These are phyloP conservation scores for Phenganax stokvisi DNA, from an alignment of 92 coral and sea anemone species.

Conservation along the genomic window DNA sequence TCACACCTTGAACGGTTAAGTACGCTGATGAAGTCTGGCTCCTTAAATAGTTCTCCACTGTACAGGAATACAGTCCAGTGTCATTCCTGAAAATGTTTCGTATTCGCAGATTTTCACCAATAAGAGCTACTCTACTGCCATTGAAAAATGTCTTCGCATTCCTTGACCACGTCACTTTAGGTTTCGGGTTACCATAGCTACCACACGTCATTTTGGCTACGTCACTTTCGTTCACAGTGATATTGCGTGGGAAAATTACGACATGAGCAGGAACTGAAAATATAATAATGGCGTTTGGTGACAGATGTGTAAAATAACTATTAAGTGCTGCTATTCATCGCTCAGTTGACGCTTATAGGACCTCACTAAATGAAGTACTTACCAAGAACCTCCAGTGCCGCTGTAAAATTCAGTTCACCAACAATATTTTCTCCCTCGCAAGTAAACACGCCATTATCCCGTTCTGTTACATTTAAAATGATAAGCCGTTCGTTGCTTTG, in stretches of 20 bases:
- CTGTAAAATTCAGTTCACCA: constrained; percentile 58
- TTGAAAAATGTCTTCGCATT: constrained; percentile 44
- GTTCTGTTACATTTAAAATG: constrained; percentile 53
- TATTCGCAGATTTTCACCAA: constrained; percentile 55
- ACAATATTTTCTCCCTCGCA: constrained; percentile 68
- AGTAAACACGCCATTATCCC: constrained; percentile 63
- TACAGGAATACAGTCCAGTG: constrained; percentile 79
- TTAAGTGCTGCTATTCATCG: neutral
- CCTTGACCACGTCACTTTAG: constrained; percentile 77
- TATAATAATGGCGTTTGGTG: no score
- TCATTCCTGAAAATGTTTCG: constrained; percentile 50
- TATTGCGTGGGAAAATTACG: constrained; percentile 62
- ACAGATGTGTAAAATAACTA: no score
- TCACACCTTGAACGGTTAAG: constrained; percentile 76
- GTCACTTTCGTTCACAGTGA: constrained; percentile 78
- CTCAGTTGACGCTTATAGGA: neutral
- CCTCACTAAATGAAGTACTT: neutral
- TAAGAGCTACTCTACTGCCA: constrained; percentile 62
- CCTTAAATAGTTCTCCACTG: constrained; percentile 66
- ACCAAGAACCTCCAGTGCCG: constrained; percentile 72
- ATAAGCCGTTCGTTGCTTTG: constrained; percentile 52
- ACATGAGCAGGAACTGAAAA: constrained; percentile 74
- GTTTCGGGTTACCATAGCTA: constrained; percentile 89
- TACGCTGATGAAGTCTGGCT: constrained; percentile 62
- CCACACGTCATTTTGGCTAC: constrained; percentile 76